A percentile compares a stretch with the other conserved stretches of the same genome.
phyloP scores from a whole-genome alignment of 2,888 invertebrate genomes.

The Augiades crinisus region DNA sequence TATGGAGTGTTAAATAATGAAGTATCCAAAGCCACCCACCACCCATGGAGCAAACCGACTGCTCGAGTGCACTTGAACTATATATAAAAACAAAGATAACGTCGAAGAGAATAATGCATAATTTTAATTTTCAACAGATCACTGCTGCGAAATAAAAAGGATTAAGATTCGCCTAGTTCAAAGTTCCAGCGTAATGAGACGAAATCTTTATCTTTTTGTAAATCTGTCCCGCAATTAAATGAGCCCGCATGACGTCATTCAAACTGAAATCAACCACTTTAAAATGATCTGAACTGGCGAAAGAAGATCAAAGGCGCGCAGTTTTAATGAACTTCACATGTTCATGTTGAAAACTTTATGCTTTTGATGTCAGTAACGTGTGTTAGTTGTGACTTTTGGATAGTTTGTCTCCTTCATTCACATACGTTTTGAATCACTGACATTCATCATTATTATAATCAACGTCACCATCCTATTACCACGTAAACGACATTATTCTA shows the following conservation, averaged over 20 bases:
- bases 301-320: conserved; percentile 34
- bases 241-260: conserved; percentile 38
- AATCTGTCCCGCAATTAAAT: conserved; percentile 34
- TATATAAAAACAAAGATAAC: no score
- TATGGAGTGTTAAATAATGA: no score
- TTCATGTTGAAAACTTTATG: conserved; percentile 14
- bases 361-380: conserved; percentile 19
- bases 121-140: no score
- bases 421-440: not conserved
- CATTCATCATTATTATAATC: no score
- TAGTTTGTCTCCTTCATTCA: conserved; percentile 6
- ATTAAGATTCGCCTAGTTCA: no score
- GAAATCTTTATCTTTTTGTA: conserved; percentile 10
- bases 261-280: conserved; percentile 27
- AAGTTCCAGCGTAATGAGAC: conserved; percentile 1
- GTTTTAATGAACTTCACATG: conserved; percentile 26
- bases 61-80: no score
- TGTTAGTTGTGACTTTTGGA: conserved; percentile 5
- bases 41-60: no score
- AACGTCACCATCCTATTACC: no score
- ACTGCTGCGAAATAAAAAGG: no score
- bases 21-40: no score
- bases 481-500: no score
- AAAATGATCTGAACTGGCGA: conserved; percentile 32
- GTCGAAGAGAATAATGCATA: no score